A percentile compares a stretch with the other conserved stretches of the same genome.
Conservation (phyloP, 2,888 invertebrate species). For the Neoitamus cyanurus region DNA sequence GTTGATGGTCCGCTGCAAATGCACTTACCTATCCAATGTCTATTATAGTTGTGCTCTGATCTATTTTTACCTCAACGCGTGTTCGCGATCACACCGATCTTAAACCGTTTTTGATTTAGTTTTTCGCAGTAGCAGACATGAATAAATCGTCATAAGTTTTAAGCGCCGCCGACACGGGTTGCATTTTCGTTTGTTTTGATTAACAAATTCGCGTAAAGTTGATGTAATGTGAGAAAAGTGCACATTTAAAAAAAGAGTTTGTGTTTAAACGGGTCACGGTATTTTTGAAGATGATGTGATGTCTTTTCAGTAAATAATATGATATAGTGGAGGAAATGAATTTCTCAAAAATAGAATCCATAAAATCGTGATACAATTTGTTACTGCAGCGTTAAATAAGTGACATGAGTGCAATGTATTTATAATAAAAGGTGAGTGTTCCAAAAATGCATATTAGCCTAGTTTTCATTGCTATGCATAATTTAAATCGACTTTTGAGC, state of each 20-base stretch:
- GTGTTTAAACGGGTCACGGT: not conserved
- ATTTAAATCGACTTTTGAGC: too few relatives aligned
- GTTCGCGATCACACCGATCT: slow-evolving; percentile 10
- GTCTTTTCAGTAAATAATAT: not conserved
- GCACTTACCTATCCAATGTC: slow-evolving; percentile 30
- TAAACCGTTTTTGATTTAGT: slow-evolving; percentile 37
- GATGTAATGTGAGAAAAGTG: not conserved
- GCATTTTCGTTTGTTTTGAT: slow-evolving; percentile 22
- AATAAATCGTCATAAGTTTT: slow-evolving; percentile 18
- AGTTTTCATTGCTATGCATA: too few relatives aligned
- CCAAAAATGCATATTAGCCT: too few relatives aligned
- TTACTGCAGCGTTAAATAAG: not conserved
- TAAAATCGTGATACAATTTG: not conserved
- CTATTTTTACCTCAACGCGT: slow-evolving; percentile 29
- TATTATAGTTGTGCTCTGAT: slow-evolving; percentile 32
- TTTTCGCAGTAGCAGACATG: slow-evolving; percentile 36
- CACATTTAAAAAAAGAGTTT: not conserved
- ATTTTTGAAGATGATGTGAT: not conserved
- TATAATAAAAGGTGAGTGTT: not conserved
- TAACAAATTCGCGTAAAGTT: not conserved
- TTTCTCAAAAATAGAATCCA: not conserved
- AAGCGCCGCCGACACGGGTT: not conserved
- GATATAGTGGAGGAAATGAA: not conserved
- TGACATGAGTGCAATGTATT: not conserved
- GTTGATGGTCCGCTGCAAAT: slow-evolving; percentile 3